Conservation (phyloP, 2,797 vertebrate species). For the Potorous gilbertii region DNA sequence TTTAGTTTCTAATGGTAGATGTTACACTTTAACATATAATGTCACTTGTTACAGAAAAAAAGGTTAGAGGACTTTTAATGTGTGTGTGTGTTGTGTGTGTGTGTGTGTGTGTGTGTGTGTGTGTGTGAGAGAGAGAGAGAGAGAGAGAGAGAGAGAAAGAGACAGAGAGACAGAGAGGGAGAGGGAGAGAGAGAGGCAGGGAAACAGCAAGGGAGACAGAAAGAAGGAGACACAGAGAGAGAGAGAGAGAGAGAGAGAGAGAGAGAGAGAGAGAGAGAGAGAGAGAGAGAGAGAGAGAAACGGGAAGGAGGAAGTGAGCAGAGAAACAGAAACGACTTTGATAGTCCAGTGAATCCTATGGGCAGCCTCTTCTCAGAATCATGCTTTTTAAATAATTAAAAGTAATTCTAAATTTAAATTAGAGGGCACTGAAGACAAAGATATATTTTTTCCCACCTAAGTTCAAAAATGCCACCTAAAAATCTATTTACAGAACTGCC, state of each 20-base stretch:
- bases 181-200: too few relatives aligned
- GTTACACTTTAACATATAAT: neutral
- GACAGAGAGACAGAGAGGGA: too few relatives aligned
- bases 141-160: too few relatives aligned
- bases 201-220: too few relatives aligned
- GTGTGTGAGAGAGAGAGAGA: too few relatives aligned
- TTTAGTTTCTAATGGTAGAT: neutral
- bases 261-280: too few relatives aligned
- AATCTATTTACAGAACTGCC: neutral
- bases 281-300: too few relatives aligned
- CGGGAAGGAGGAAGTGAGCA: too few relatives aligned
- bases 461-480: neutral
- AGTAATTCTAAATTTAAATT: neutral
- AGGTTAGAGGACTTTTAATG: neutral
- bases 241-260: too few relatives aligned
- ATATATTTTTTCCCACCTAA: neutral
- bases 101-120: neutral
- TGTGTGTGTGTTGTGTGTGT: neutral
- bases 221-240: too few relatives aligned
- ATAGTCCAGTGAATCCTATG: neutral
- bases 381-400: neutral
- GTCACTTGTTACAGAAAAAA: constrained; percentile 1
- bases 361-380: neutral
- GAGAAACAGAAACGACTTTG: too few relatives aligned
- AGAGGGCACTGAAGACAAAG: neutral